phyloP scores from a whole-genome alignment of 2,888 invertebrate species.

The Sylvicola cinctus region DNA sequence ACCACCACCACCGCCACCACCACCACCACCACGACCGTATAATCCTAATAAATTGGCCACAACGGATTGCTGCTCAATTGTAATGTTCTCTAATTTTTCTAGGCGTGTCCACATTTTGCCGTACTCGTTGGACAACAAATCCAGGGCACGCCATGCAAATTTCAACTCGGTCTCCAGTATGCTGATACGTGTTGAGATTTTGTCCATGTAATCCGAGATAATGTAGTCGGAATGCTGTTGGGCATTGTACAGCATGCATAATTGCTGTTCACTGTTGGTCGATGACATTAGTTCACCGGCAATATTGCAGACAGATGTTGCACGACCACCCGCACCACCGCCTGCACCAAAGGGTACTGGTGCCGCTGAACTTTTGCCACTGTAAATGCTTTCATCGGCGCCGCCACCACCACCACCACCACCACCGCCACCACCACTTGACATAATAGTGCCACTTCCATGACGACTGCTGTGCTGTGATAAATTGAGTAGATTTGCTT shows the following conservation, averaged over 20 bases:
- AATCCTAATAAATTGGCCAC: conserved; percentile 39
- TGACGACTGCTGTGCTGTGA: not conserved
- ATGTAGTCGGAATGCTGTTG: conserved; percentile 47
- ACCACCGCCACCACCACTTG: conserved; percentile 6
- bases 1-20: conserved; percentile 25
- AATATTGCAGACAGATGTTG: conserved; percentile 9
- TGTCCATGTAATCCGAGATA: conserved; percentile 80
- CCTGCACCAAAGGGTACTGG: conserved; percentile 1
- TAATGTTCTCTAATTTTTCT: conserved; percentile 68
- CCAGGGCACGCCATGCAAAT: conserved; percentile 82
- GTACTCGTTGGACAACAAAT: conserved; percentile 76
- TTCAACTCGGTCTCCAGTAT: conserved; percentile 78
- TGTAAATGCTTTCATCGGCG: conserved; percentile 2
- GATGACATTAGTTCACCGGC: not conserved
- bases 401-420: conserved; percentile 7
- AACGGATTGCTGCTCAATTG: conserved; percentile 78
- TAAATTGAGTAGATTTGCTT: conserved; percentile 1
- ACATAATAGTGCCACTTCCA: conserved; percentile 6
- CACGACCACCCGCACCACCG: conserved; percentile 8
- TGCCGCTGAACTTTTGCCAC: conserved; percentile 4
- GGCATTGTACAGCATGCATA: conserved; percentile 21
- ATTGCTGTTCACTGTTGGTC: conserved; percentile 18
- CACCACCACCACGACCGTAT: not conserved
- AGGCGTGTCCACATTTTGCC: conserved; percentile 86
- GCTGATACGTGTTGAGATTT: conserved; percentile 65